Evolutionary conservation across 2,888 invertebrate genomes (phyloP).

Genomic region (Matsumyia berberina): DNA sequence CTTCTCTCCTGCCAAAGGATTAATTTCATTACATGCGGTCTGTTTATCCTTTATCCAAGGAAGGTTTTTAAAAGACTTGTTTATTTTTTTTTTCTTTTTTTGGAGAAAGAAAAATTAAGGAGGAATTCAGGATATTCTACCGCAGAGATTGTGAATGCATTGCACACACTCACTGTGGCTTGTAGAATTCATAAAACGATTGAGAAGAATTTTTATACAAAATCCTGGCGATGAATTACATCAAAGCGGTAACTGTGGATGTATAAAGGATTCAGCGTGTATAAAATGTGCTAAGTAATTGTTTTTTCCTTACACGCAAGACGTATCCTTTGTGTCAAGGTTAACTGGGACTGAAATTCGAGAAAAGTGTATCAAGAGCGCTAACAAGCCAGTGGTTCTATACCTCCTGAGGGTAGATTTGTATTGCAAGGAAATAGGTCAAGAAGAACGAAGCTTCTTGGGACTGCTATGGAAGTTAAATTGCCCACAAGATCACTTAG

Average conservation of each 20-base stretch:
- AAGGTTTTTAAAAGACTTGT: not conserved
- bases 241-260: not conserved
- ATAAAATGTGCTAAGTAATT: not conserved
- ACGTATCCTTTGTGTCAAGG: not conserved
- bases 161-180: not conserved
- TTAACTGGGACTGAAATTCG: not conserved
- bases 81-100: no score
- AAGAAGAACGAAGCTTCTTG: no score
- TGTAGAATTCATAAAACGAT: not conserved
- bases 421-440: no score
- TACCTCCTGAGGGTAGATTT: no score
- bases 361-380: no score
- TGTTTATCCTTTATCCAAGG: slow-evolving; percentile 67
- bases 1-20: slow-evolving; percentile 65
- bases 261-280: not conserved
- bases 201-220: not conserved
- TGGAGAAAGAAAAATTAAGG: not conserved
- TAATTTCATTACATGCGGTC: slow-evolving; percentile 75
- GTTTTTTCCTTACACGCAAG: not conserved
- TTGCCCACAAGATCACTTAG: no score
- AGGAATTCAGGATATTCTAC: not conserved
- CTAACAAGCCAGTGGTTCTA: no score
- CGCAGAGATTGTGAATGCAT: not conserved
- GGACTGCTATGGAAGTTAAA: no score
- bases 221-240: not conserved